Evolutionary conservation across 2,888 invertebrate species (phyloP).

Genomic region (Andrena praecox): DNA sequence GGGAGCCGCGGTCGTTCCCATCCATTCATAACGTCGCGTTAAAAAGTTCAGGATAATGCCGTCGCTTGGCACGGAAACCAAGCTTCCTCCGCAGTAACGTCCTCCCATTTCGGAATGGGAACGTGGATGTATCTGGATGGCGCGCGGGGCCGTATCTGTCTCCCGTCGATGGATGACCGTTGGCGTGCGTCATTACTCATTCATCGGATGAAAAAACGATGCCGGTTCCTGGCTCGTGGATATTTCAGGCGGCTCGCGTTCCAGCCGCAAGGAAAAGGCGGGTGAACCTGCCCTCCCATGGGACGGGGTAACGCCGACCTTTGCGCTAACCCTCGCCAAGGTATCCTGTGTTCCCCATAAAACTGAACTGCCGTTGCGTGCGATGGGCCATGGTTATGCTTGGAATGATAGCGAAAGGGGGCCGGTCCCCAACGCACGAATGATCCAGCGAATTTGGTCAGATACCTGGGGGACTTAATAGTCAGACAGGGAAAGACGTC

Average conservation of each 20-base stretch:
- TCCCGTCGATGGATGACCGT: slow-evolving; percentile 58
- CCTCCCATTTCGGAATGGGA: slow-evolving; percentile 45
- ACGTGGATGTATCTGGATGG: slow-evolving; percentile 36
- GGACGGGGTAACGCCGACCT: slow-evolving; percentile 62
- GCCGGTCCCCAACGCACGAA: slow-evolving; percentile 42
- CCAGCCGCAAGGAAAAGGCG: slow-evolving; percentile 47
- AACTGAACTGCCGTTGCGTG: slow-evolving; percentile 71
- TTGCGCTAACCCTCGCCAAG: slow-evolving; percentile 66
- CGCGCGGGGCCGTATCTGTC: slow-evolving; percentile 32
- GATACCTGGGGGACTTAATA: slow-evolving; percentile 6
- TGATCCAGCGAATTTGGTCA: slow-evolving; percentile 56
- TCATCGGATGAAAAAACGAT: slow-evolving; percentile 68
- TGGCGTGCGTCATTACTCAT: slow-evolving; percentile 66
- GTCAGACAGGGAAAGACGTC: slow-evolving; percentile 3
- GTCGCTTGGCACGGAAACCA: neutral
- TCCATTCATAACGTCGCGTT: slow-evolving; percentile 28
- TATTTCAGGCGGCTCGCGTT: slow-evolving; percentile 66
- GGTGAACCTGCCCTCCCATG: slow-evolving; percentile 61
- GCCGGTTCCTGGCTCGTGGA: slow-evolving; percentile 62
- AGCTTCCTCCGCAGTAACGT: slow-evolving; percentile 1
- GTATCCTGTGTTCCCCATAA: slow-evolving; percentile 64
- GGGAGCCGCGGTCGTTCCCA: neutral
- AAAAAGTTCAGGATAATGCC: slow-evolving; percentile 28
- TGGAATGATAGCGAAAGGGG: slow-evolving; percentile 58
- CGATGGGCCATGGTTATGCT: slow-evolving; percentile 59